A percentile compares a stretch with the other conserved stretches of the same genome.
phyloP scores from a whole-genome alignment of 2,888 invertebrate species.

The Volucella inflata region DNA sequence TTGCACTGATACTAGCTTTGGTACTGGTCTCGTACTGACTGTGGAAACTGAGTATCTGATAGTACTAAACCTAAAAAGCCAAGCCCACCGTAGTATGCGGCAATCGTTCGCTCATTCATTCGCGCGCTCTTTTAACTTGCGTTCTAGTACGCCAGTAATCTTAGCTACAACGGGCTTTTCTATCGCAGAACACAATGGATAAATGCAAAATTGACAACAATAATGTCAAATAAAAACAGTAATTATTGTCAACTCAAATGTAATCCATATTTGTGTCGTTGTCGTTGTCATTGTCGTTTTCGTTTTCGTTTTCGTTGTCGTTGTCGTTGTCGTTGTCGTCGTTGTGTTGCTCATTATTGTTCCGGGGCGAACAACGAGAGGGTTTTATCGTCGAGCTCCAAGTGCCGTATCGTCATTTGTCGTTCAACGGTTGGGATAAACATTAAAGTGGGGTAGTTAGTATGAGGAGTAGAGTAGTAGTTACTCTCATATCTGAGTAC shows the following conservation, averaged over 20 bases:
- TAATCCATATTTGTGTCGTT: constrained; percentile 72
- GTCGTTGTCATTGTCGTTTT: constrained; percentile 32
- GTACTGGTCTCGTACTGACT: too few relatives aligned
- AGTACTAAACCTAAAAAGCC: constrained; percentile 55
- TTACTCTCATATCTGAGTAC: constrained; percentile 29
- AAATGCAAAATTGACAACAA: constrained; percentile 74
- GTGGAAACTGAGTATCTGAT: constrained; percentile 16
- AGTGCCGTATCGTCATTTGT: constrained; percentile 43
- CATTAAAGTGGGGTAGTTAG: constrained; percentile 25
- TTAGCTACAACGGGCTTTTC: constrained; percentile 35
- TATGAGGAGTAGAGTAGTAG: not conserved
- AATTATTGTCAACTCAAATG: constrained; percentile 75
- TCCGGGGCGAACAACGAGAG: constrained; percentile 67
- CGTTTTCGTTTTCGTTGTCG: constrained; percentile 46
- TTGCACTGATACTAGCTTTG: too few relatives aligned
- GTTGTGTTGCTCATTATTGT: constrained; percentile 70
- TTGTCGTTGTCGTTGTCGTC: constrained; percentile 60
- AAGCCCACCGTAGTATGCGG: constrained; percentile 51
- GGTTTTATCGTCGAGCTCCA: constrained; percentile 61
- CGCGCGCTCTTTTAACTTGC: constrained; percentile 36
- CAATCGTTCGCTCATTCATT: constrained; percentile 26
- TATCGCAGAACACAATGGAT: constrained; percentile 60
- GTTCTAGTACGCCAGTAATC: constrained; percentile 16
- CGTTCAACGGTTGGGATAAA: constrained; percentile 5
- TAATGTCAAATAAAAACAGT: constrained; percentile 76